Conservation (phyloP, 2,888 invertebrate species). For the Agriopis aurantiaria region DNA sequence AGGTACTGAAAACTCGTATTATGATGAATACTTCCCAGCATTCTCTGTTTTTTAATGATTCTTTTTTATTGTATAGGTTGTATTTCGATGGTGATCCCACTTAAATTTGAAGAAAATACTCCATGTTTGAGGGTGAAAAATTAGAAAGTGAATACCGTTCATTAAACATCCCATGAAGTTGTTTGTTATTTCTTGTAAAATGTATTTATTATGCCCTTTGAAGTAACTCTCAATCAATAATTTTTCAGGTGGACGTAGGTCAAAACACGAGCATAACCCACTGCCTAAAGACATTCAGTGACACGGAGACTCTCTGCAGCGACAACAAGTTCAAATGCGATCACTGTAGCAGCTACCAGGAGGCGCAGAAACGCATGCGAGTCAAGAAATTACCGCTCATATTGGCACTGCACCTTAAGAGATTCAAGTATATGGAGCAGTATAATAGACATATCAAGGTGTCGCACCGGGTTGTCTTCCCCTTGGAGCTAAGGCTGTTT, state of each 20-base stretch:
- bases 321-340: constrained; percentile 99
- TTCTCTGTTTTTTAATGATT: too few relatives aligned
- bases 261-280: constrained; percentile 99
- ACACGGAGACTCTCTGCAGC: constrained; percentile 98
- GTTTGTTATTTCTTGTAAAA: too few relatives aligned
- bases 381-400: constrained; percentile 99
- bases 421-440: constrained; percentile 99
- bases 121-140: too few relatives aligned
- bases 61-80: too few relatives aligned
- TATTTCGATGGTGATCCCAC: too few relatives aligned
- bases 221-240: not conserved
- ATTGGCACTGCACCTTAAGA: constrained; percentile 98
- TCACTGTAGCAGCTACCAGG: constrained; percentile 99
- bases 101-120: too few relatives aligned
- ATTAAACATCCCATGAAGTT: too few relatives aligned
- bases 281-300: constrained; percentile 98
- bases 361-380: constrained; percentile 99
- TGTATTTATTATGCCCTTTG: too few relatives aligned
- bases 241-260: constrained; percentile 97
- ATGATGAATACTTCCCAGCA: too few relatives aligned
- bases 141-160: too few relatives aligned
- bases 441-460: constrained; percentile 99
- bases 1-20: too few relatives aligned
- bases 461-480: constrained; percentile 99
- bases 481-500: constrained; percentile 97